A percentile compares a stretch with the other conserved stretches of the same genome.
phyloP scores from a whole-genome alignment of 2,888 invertebrate genomes.

The Timema podura region DNA sequence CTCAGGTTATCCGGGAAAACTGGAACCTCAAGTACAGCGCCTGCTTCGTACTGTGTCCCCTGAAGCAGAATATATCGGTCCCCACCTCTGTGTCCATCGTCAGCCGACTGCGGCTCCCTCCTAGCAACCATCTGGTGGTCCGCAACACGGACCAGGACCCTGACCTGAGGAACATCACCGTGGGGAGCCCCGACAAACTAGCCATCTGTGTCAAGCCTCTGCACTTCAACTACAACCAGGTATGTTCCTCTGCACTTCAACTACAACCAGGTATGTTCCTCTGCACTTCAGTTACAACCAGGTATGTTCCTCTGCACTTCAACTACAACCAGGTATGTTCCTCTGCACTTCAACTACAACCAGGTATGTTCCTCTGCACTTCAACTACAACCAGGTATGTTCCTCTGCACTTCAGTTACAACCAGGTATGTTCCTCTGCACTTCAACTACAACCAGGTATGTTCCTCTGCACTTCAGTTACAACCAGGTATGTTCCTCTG shows the following conservation, averaged over 20 bases:
- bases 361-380: no score
- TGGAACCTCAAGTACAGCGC: slow-evolving; percentile 93
- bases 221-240: slow-evolving; percentile 81
- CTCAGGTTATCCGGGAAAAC: slow-evolving; percentile 80
- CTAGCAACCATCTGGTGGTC: slow-evolving; percentile 61
- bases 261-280: no score
- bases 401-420: slow-evolving; percentile 78
- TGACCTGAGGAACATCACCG: slow-evolving; percentile 40
- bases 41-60: slow-evolving; percentile 78
- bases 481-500: slow-evolving; percentile 55
- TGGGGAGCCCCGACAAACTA: slow-evolving; percentile 42
- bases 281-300: no score
- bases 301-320: no score
- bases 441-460: slow-evolving; percentile 75
- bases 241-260: slow-evolving; percentile 36
- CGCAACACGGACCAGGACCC: slow-evolving; percentile 53
- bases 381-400: no score
- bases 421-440: slow-evolving; percentile 75
- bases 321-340: no score
- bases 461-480: slow-evolving; percentile 83
- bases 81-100: slow-evolving; percentile 70
- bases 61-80: slow-evolving; percentile 56
- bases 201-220: slow-evolving; percentile 88
- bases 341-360: no score
- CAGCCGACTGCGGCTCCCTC: slow-evolving; percentile 44